Base-by-base conservation (phyloP, 2,113 vertebrate genomes). In the Nicator chloris region DNA sequence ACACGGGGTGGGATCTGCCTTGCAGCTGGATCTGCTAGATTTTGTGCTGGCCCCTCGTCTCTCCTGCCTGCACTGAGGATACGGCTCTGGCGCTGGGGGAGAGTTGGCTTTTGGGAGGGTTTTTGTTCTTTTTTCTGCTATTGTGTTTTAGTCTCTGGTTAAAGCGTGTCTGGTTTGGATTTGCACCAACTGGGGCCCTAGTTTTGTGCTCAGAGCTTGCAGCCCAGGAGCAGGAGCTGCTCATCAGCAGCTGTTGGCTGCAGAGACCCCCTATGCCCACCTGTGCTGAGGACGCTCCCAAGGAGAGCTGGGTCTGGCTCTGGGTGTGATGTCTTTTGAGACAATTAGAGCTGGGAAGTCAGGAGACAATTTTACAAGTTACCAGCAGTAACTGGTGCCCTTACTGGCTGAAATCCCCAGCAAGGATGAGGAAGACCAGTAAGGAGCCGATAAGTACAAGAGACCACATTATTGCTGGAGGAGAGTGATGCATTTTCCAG, bases 101-200 rank as follows among this genome's bases (percentile, higher is more conserved):
- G 64, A 86, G 59, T 1, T 89, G 87, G 69, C 72, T 84, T 71
- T 72, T 21, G n/a, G 33, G 59, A 56, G 40, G 27, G 9, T 7
- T 59, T 88, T 60, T 82, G 47, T 54, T 90, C 37, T 42, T 18
- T 14, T 33, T 53, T 33, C 44, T 33, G 17, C 53, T 83, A 63
- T 78, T 75, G 72, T 77, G 51, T 82, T 76, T 56, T 42, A 86
- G 33, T 28, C 82, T 77, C 83, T 51, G 33, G 16, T 78, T 73
- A 70, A 65, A 51, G 49, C 7, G 28, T 22, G 88, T 93, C 95
- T 90, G 80, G 31, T 93, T 93, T 94, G 56, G 45, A 89, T 96
- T 79, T 86, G 51, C 47, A 86, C 13, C 51, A 71, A 60, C 50
- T 80, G 47, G 40, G 80, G 65, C 78, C 63, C 31, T 23, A 30